Conservation (phyloP, 2,888 invertebrate species). For the Heterodera filipjevi region DNA sequence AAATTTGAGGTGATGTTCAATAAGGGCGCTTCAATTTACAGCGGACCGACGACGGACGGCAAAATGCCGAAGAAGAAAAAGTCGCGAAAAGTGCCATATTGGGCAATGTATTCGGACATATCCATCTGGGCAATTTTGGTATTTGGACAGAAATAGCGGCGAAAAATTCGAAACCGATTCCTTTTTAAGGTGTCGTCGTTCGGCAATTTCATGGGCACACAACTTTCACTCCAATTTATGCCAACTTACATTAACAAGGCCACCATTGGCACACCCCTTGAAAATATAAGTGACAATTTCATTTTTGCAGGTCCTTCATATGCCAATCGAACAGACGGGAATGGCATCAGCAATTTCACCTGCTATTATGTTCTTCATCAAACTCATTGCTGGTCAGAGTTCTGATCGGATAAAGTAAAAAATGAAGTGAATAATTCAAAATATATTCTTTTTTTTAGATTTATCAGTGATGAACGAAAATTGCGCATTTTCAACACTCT, state of each 20-base stretch:
- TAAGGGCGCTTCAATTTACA: constrained; percentile 47
- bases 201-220: constrained; percentile 63
- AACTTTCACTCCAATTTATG: constrained; percentile 51
- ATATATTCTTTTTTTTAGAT: constrained; percentile 26
- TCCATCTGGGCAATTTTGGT: constrained; percentile 62
- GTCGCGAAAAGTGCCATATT: constrained; percentile 52
- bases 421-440: neutral
- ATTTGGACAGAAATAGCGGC: neutral
- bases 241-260: constrained; percentile 51
- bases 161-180: neutral
- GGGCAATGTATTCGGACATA: constrained; percentile 54
- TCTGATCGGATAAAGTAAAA: constrained; percentile 51
- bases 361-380: constrained; percentile 61
- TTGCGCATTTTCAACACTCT: constrained; percentile 59
- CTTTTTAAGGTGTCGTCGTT: constrained; percentile 51
- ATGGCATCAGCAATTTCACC: constrained; percentile 62
- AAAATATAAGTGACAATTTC: too few species aligned
- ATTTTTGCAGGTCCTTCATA: constrained; percentile 46
- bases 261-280: neutral
- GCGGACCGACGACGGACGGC: constrained; percentile 39
- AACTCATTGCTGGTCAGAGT: constrained; percentile 60
- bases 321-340: constrained; percentile 62
- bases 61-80: constrained; percentile 39
- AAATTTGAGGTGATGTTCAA: constrained; percentile 39
- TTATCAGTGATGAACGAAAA: constrained; percentile 57